Percentiles rank a stretch among this genome's conserved stretches.
Conservation (phyloP, 1,140 invertebrate genomes). For the Xylocopa sonorina region DNA sequence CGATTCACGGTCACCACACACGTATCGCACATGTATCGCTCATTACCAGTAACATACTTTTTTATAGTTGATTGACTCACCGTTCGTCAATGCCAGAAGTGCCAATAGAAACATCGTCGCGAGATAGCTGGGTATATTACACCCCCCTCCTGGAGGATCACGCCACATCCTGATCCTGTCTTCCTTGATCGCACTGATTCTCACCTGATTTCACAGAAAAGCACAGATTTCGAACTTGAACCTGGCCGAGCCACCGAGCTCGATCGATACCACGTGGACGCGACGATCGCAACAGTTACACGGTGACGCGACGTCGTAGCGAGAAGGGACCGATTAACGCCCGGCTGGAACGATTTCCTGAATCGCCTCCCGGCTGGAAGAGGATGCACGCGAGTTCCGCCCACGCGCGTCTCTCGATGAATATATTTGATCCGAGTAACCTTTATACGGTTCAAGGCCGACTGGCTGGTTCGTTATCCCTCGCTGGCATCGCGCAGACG, state of each 20-base stretch:
- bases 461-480: background rate
- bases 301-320: too few species aligned
- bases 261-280: background rate
- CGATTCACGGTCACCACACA: background rate
- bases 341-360: background rate
- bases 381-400: background rate
- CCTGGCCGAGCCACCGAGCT: background rate
- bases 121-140: conserved; percentile 43
- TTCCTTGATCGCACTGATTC: conserved; percentile 63
- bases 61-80: conserved; percentile 47
- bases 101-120: conserved; percentile 55
- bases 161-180: conserved; percentile 63
- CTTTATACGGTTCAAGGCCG: conserved; percentile 43
- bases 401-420: background rate
- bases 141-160: conserved; percentile 64
- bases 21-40: too few species aligned
- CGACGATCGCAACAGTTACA: conserved; percentile 25
- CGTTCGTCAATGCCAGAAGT: conserved; percentile 58
- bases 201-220: conserved; percentile 64
- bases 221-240: conserved; percentile 49
- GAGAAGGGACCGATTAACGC: background rate
- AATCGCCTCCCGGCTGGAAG: background rate
- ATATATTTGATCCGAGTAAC: conserved; percentile 1
- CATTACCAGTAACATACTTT: background rate
- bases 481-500: background rate